A percentile compares a stretch with the other conserved stretches of the same genome.
Evolutionary conservation across 2,113 vertebrate species (phyloP).

Genomic region (Sus scrofa): T2T-Sscrofa CM000824.6:170114001-170114500

Average conservation of each 20-base stretch:
- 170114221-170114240: slow-evolving; percentile 77
- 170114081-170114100: not conserved
- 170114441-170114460: slow-evolving; percentile 90
- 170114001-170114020: not conserved
- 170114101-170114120: slow-evolving; percentile 52
- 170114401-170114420: slow-evolving; percentile 93
- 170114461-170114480: slow-evolving; percentile 90
- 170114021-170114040: not conserved
- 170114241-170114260: slow-evolving; percentile 82
- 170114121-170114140: slow-evolving; percentile 60
- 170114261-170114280: slow-evolving; percentile 86
- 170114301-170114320: slow-evolving; percentile 90
- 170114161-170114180: slow-evolving; percentile 57
- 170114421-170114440: slow-evolving; percentile 91
- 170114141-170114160: slow-evolving; percentile 59
- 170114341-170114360: slow-evolving; percentile 93
- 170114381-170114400: slow-evolving; percentile 92
- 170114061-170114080: not conserved
- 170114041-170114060: slow-evolving; percentile 51
- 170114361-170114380: slow-evolving; percentile 94
- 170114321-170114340: slow-evolving; percentile 94
- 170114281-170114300: slow-evolving; percentile 88
- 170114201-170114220: slow-evolving; percentile 79
- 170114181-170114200: slow-evolving; percentile 77
- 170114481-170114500: slow-evolving; percentile 85